Base-by-base conservation (phyloP, 2,888 invertebrate genomes). In the Sinhomidia bicolor region DNA sequence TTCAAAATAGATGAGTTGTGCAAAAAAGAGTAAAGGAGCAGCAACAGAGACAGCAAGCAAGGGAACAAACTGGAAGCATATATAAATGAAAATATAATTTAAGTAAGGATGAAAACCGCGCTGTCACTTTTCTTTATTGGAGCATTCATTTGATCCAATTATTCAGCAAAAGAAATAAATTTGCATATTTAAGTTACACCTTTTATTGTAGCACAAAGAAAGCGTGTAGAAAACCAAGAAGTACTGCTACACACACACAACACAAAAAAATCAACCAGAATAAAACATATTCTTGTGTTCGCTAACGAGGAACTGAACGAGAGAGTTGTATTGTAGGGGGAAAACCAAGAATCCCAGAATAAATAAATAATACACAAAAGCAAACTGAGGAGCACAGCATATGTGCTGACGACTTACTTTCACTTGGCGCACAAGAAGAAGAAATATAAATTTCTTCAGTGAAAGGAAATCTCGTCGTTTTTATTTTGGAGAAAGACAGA, bases 321-420 rank as follows among this genome's bases (percentile, higher is more conserved):
- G n/a, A n/a, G n/a, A n/a, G n/a, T n/a, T n/a, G 14, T 74, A 71
- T 23, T 47, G 74, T 26, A 74, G 6, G 26, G 23, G 74, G 74
- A n/a, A 71, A 74, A 47, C 74, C 23, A 74, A 74, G 74, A 71
- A 44, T 71, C 71, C 20, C 20, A 41, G 71, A 74, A 74, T 74
- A 74, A 74, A 74, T 74, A 74, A 74, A 74, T 47, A 74, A 74
- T 47, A 74, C 23, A 74, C 47, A 74, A 44, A 47, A 62, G 29
- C 62, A 12, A 62, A 9, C 14, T 12, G n/a, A 36, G 5, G 20
- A 20, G 20, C 36, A 17, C 23, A 44, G 62, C 62, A 71, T 71
- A 41, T 71, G 68, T 41, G 36, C 68, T 71, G 68, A 41, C 68
- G 68, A 71, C 41, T 71, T 36, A 5, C 68, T 41, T 36, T 71